Evolutionary conservation across 2,797 vertebrate genomes (phyloP).

Genomic region (Halcyon smyrnensis): DNA sequence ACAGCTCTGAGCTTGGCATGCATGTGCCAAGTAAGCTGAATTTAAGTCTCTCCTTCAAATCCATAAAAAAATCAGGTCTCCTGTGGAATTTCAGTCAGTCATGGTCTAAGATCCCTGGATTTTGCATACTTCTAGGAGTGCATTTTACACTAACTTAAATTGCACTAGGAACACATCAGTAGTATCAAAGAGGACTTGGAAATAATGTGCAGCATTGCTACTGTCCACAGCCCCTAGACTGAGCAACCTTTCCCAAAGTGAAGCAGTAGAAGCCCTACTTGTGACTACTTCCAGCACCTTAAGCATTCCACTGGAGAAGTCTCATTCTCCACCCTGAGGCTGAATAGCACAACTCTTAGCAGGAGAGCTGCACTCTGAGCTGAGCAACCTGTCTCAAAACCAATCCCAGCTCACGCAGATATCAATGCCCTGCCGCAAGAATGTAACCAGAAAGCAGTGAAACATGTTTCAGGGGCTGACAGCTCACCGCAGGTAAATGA

Average conservation of each 20-base stretch:
- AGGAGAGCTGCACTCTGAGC: background rate
- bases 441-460: background rate
- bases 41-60: background rate
- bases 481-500: background rate
- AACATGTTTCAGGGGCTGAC: background rate
- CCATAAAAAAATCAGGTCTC: background rate
- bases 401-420: background rate
- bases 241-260: background rate
- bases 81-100: background rate
- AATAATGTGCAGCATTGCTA: background rate
- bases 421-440: background rate
- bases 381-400: background rate
- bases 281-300: background rate
- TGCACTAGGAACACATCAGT: background rate
- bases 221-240: background rate
- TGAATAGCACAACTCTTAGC: background rate
- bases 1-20: background rate
- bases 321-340: background rate
- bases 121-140: background rate
- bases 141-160: background rate
- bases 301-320: background rate
- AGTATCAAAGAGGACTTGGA: background rate
- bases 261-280: background rate
- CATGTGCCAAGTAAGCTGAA: background rate
- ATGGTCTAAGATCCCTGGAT: background rate